A percentile compares a stretch with the other conserved stretches of the same genome.
Conservation (phyloP, 2,797 vertebrate genomes). For the Fistularia commersonii region DNA sequence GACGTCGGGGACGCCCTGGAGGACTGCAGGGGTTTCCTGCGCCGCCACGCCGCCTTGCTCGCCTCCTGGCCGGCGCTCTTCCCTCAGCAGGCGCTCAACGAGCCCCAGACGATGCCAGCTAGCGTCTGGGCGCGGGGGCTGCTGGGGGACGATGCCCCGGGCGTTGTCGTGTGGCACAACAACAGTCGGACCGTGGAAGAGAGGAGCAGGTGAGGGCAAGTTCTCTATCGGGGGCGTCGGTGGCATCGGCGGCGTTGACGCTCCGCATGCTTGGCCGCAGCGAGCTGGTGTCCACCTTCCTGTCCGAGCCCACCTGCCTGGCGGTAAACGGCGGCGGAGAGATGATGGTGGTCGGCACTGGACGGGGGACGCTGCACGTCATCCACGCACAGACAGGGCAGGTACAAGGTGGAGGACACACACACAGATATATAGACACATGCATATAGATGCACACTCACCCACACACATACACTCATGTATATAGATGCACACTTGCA, state of each 20-base stretch:
- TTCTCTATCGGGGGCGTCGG: no score
- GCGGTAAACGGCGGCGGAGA: constrained; percentile 64
- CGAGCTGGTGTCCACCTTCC: constrained; percentile 66
- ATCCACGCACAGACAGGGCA: constrained; percentile 76
- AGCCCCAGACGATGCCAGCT: constrained; percentile 60
- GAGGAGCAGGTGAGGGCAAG: constrained; percentile 47
- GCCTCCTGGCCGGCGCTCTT: constrained; percentile 78
- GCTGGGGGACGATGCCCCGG: constrained; percentile 33
- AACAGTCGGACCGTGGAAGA: constrained; percentile 23
- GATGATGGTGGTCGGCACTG: constrained; percentile 77
- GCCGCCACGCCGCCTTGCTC: constrained; percentile 69
- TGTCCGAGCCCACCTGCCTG: constrained; percentile 66
- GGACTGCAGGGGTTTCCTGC: constrained; percentile 73
- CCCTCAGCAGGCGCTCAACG: constrained; percentile 81
- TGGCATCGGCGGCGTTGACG: not conserved
- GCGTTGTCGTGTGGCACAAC: constrained; percentile 66
- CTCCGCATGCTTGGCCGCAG: constrained; percentile 33
- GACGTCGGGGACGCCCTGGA: constrained; percentile 32
- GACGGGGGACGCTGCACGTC: constrained; percentile 76
- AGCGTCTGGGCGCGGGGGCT: constrained; percentile 71
- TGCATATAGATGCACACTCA: no score
- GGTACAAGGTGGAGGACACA: constrained; percentile 66
- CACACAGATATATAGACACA: no score
- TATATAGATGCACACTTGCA: no score
- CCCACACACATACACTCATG: not conserved